These are phyloP conservation scores for Delia radicum DNA, from an alignment of 1,140 invertebrate genomes.

Conservation along the genomic window DNA sequence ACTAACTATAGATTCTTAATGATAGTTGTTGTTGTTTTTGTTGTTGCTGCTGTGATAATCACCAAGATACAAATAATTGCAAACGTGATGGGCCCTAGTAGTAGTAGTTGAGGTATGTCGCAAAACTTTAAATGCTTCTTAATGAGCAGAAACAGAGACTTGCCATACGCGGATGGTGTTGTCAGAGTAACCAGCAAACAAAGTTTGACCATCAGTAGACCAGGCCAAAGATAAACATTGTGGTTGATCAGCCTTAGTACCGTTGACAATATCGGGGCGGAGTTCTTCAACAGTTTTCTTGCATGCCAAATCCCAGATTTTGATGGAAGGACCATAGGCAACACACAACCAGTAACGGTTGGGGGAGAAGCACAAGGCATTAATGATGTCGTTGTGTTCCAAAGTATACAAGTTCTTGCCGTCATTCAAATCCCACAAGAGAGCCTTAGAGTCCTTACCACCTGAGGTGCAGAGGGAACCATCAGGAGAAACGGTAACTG, in stretches of 20 bases:
- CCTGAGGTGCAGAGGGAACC: conserved; percentile 98
- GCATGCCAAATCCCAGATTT: conserved; percentile 99
- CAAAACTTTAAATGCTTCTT: conserved; percentile 29
- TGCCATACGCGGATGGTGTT: conserved; percentile 99
- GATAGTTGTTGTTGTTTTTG: too few relatives aligned
- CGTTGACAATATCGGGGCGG: conserved; percentile 85
- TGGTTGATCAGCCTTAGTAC: conserved; percentile 83
- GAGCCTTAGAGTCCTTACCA: conserved; percentile 99
- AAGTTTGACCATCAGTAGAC: conserved; percentile 98
- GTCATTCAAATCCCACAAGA: conserved; percentile 99
- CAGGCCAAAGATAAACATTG: conserved; percentile 97
- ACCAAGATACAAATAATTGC: not conserved
- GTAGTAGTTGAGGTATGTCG: not conserved
- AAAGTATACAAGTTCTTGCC: conserved; percentile 99
- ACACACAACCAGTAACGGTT: conserved; percentile 99
- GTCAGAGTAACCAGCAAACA: conserved; percentile 99
- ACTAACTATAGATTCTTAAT: too few relatives aligned
- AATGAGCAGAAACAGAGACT: conserved; percentile 74
- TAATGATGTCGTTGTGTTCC: conserved; percentile 98
- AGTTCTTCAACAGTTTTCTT: conserved; percentile 99
- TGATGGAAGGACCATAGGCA: conserved; percentile 97
- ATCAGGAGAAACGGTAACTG: conserved; percentile 98
- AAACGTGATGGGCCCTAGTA: not conserved
- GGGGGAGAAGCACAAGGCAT: conserved; percentile 97
- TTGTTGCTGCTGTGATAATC: not conserved